These are phyloP conservation scores for Porites rus DNA, from an alignment of 92 coral and sea anemone genomes.

Conservation along the genomic window DNA sequence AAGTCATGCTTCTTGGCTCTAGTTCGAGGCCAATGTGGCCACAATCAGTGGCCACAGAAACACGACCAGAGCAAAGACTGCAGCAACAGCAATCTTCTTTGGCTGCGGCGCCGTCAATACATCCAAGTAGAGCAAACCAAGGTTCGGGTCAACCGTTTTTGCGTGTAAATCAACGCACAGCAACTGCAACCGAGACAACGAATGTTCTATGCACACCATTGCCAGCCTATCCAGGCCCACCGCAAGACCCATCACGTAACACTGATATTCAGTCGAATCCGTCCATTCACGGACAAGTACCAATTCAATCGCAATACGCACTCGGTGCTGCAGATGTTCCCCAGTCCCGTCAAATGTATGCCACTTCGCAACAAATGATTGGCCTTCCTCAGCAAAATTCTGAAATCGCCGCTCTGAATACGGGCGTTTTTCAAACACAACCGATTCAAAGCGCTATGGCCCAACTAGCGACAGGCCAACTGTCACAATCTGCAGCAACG, in stretches of 20 bases:
- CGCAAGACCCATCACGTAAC: background rate
- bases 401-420: background rate
- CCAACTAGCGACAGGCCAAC: background rate
- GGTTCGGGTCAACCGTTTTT: conserved; percentile 17
- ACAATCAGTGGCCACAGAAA: background rate
- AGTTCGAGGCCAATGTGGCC: conserved; percentile 39
- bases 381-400: conserved; percentile 10
- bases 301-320: conserved; percentile 24
- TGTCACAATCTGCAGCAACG: conserved; percentile 25
- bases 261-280: conserved; percentile 3
- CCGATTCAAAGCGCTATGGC: conserved; percentile 5
- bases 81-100: conserved; percentile 10
- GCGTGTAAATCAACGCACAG: conserved; percentile 1
- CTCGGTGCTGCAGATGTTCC: conserved; percentile 8
- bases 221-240: conserved; percentile 4
- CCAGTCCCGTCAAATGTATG: conserved; percentile 18
- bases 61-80: conserved; percentile 14
- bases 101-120: background rate
- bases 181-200: conserved; percentile 24
- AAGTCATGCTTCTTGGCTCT: conserved; percentile 3
- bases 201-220: conserved; percentile 11
- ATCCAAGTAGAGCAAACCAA: conserved; percentile 19
- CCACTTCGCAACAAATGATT: conserved; percentile 2
- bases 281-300: conserved; percentile 12
- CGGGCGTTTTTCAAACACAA: conserved; percentile 10